Evolutionary conservation across 2,888 invertebrate genomes (phyloP), one percentile per base, ranked within the genome.

Genomic region (Suillia variegata): DNA sequence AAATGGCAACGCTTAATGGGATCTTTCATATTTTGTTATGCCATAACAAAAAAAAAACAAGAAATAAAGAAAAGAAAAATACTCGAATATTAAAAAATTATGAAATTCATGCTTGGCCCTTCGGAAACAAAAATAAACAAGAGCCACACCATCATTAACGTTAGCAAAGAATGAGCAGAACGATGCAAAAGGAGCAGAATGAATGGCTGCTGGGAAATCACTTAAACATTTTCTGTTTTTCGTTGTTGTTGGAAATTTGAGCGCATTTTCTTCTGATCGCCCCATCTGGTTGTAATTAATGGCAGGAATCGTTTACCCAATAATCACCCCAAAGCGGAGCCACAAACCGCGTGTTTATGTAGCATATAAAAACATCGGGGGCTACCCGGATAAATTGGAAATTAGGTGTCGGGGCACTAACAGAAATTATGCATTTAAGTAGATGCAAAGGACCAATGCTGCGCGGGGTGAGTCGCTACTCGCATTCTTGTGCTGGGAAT

Each of bases 201-300:
- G 2, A 31, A 31, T 4, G 15, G 38, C 38, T 6, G 31, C 17
- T 51, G 31, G 26, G 17, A 31, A 51, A 51, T 51, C 50, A 51
- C 50, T 51, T 51, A 51, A 51, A 51, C 15, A 51, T 26, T 51
- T 31, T 24, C 22, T 49, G 8, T 6, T 49, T 49, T 49, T 21
- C 4, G 2, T 49, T 20, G 13, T 13, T 42, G 42, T 42, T 42
- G 13, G 2, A 10, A 26, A 24, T n/a, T 38, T n/a, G 38, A 38
- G 38, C 38, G 38, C n/a, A n/a, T n/a, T 38, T 38, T 38, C 38
- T n/a, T 38, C 6, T 38, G 10, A n/a, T 13, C 52, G 53, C 62
- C 63, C 70, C 75, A 74, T 73, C 75, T 74, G 74, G 70, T 67
- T 64, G 66, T 75, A 75, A 74, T 75, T 74, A 75, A 74, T 74